Percentiles rank a stretch among this genome's conserved stretches.
Conservation (phyloP, 1,140 invertebrate genomes). For the Drosophila asahinai region DNA sequence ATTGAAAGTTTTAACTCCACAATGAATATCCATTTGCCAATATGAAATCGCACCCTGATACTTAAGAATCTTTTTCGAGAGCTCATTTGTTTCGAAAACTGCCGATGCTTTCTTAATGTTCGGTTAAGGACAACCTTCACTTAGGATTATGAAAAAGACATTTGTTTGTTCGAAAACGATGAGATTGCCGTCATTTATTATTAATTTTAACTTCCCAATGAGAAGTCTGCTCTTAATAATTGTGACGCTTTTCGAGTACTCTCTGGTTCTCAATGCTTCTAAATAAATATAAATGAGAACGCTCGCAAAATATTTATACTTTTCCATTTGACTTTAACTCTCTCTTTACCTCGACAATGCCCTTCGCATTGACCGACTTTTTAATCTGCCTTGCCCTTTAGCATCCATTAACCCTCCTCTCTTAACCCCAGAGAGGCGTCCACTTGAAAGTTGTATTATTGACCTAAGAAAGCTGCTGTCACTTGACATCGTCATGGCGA, state of each 20-base stretch:
- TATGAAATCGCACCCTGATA: no score
- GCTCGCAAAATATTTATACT: not conserved
- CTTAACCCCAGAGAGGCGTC: not conserved
- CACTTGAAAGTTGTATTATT: constrained; percentile 22
- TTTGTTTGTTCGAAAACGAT: not conserved
- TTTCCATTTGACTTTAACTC: not conserved
- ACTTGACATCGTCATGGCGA: constrained; percentile 9
- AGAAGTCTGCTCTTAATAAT: not conserved
- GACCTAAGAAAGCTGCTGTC: constrained; percentile 37
- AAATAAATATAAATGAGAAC: not conserved
- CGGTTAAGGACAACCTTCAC: not conserved
- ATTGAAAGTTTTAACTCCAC: no score
- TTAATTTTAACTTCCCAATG: not conserved
- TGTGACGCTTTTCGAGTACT: not conserved
- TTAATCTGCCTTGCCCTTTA: not conserved
- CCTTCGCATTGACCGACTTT: constrained; percentile 55
- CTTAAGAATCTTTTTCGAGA: no score
- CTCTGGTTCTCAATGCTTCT: not conserved
- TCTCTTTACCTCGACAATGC: constrained; percentile 16
- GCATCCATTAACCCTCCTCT: not conserved
- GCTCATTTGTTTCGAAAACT: no score
- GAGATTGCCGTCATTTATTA: not conserved
- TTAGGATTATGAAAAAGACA: not conserved
- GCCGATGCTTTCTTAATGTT: no score
- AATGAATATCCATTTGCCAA: no score